A percentile compares a stretch with the other conserved stretches of the same genome.
phyloP scores from a whole-genome alignment of 2,888 invertebrate genomes.

The Trichopria drosophilae region DNA sequence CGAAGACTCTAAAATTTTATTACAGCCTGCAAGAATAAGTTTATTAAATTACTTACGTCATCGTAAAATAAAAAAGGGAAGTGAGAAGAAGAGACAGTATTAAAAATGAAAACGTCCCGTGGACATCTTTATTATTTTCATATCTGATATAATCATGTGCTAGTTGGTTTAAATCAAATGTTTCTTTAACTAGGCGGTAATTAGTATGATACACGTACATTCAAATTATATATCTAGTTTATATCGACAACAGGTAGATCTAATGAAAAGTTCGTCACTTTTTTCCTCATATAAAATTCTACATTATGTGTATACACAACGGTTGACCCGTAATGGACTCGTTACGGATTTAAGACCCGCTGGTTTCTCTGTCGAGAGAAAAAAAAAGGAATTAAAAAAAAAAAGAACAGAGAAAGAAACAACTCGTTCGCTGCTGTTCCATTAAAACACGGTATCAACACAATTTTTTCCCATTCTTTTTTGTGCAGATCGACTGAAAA shows the following conservation, averaged over 20 bases:
- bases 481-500: too few relatives aligned
- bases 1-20: too few relatives aligned
- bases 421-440: constrained; percentile 16
- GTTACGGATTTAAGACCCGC: constrained; percentile 20
- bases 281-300: constrained; percentile 47
- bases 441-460: constrained; percentile 26
- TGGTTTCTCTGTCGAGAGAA: constrained; percentile 11
- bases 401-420: constrained; percentile 17
- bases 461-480: too few relatives aligned
- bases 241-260: constrained; percentile 43
- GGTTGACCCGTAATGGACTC: constrained; percentile 24
- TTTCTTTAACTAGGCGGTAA: constrained; percentile 50
- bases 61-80: constrained; percentile 2
- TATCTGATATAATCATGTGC: constrained; percentile 53
- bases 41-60: background rate
- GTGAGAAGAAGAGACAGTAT: constrained; percentile 24
- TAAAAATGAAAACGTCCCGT: constrained; percentile 53
- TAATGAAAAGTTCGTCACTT: constrained; percentile 34
- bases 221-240: constrained; percentile 43
- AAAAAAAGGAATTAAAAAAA: constrained; percentile 16
- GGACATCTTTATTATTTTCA: constrained; percentile 54
- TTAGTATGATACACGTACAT: constrained; percentile 54
- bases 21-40: background rate
- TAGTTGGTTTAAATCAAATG: constrained; percentile 47
- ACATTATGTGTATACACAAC: constrained; percentile 40